Conservation (phyloP, 2,113 vertebrate genomes). For the Salvator merianae region DNA sequence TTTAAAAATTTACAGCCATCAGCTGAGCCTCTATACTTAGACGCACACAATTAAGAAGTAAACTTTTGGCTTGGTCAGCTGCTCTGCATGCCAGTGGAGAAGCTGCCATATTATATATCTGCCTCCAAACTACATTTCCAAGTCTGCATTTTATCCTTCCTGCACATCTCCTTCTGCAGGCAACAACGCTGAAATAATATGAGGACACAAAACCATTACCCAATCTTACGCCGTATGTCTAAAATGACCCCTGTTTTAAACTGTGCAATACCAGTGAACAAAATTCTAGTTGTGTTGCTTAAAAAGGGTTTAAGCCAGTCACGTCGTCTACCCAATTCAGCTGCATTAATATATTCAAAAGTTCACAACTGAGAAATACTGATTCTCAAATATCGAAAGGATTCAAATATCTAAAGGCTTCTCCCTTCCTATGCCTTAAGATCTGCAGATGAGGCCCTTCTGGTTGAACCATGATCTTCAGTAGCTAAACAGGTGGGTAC, state of each 20-base stretch:
- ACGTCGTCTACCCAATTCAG: constrained; percentile 2
- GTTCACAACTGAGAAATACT: background rate
- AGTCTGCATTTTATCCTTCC: background rate
- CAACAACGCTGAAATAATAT: background rate
- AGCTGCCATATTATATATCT: background rate
- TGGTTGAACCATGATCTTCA: too few species aligned
- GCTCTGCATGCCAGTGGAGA: background rate
- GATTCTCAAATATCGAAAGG: background rate
- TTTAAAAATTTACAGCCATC: constrained; percentile 9
- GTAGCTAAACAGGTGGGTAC: too few species aligned
- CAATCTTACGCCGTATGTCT: background rate
- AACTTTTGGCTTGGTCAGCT: background rate
- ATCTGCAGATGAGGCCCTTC: too few species aligned
- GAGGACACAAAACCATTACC: constrained; percentile 9
- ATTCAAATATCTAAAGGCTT: too few species aligned
- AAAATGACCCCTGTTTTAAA: constrained; percentile 23
- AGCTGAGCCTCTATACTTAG: background rate
- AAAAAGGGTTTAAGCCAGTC: background rate
- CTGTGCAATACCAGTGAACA: background rate
- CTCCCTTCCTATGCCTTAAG: too few species aligned
- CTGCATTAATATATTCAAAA: background rate
- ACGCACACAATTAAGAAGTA: constrained; percentile 4
- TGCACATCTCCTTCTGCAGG: background rate
- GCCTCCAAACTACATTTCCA: background rate
- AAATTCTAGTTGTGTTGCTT: background rate